These are phyloP conservation scores for Dermatemys mawii DNA, from an alignment of 2,113 vertebrate species.

Conservation along the genomic window DNA sequence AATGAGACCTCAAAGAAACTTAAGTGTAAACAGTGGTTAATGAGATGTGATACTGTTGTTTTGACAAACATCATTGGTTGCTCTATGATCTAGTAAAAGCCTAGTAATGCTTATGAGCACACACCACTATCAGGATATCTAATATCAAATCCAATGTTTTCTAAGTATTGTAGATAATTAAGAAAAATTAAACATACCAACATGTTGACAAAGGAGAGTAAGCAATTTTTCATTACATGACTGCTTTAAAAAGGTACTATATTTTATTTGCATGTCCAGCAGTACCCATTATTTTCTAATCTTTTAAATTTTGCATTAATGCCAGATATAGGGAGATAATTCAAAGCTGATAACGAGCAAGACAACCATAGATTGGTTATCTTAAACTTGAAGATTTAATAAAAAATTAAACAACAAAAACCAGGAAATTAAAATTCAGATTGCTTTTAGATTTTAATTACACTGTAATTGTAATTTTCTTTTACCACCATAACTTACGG, in stretches of 20 bases:
- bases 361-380: background rate
- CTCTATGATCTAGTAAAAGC: background rate
- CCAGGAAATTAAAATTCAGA: background rate
- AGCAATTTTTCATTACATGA: fast-evolving
- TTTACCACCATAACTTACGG: background rate
- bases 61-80: background rate
- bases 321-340: background rate
- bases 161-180: background rate
- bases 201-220: background rate
- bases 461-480: background rate
- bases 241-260: background rate
- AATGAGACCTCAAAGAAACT: background rate
- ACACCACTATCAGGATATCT: conserved; percentile 2
- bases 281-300: background rate
- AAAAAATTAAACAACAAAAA: background rate
- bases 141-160: background rate
- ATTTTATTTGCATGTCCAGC: background rate
- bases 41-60: background rate
- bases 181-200: background rate
- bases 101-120: background rate
- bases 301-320: background rate
- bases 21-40: background rate
- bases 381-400: background rate
- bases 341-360: background rate
- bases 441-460: background rate